Conservation (phyloP, 2,113 vertebrate species). For the Toxotes jaculatrix region DNA sequence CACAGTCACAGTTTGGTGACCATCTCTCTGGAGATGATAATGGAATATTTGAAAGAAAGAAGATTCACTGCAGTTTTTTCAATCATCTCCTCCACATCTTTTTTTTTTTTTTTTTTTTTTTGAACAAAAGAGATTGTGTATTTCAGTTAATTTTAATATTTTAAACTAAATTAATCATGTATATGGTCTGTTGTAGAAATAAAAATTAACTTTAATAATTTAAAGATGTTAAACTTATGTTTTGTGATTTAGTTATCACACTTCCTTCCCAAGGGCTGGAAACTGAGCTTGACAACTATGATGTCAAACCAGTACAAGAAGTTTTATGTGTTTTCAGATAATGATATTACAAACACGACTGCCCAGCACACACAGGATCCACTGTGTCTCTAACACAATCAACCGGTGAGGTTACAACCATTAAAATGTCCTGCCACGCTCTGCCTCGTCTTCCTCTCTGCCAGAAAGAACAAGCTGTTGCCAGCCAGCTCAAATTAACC, state of each 20-base stretch:
- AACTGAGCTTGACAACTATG: neutral
- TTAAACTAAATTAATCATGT: conserved; percentile 62
- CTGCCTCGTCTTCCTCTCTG: neutral
- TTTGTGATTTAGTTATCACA: neutral
- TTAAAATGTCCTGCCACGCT: neutral
- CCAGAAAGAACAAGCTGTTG: conserved; percentile 25
- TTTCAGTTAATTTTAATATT: conserved; percentile 71
- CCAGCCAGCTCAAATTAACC: conserved; percentile 6
- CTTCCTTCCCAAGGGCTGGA: neutral
- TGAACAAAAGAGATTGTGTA: conserved; percentile 42
- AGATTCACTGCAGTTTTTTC: conserved; percentile 8
- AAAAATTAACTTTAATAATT: conserved; percentile 66
- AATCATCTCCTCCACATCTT: neutral
- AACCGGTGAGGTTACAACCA: neutral
- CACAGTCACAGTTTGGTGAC: conserved; percentile 11
- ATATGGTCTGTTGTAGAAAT: conserved; percentile 75
- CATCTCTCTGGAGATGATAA: conserved; percentile 19
- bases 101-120: conserved; percentile 1
- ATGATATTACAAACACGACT: neutral
- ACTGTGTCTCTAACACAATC: neutral
- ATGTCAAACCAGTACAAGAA: neutral
- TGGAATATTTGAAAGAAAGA: conserved; percentile 17
- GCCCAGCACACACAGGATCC: neutral
- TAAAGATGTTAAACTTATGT: conserved; percentile 47
- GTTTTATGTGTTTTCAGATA: neutral